Conservation (phyloP, 1,140 invertebrate species). For the Drosophila triauraria region DNA sequence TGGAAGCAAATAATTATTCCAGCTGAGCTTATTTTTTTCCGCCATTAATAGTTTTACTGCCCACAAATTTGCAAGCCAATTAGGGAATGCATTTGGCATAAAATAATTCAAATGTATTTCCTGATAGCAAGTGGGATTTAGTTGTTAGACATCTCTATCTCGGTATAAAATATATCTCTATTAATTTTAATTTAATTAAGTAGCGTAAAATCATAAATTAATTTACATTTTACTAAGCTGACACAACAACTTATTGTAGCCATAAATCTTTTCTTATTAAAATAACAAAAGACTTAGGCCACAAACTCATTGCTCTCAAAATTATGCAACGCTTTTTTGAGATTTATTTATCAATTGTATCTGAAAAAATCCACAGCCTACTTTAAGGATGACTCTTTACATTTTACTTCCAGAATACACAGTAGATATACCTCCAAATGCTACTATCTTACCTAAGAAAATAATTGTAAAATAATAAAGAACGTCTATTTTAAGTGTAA, state of each 20-base stretch:
- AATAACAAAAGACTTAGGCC: conserved; percentile 69
- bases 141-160: background rate
- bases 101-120: conserved; percentile 6
- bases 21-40: background rate
- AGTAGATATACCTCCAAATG: background rate
- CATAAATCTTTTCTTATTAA: background rate
- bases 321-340: conserved; percentile 28
- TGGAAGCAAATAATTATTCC: conserved; percentile 15
- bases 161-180: background rate
- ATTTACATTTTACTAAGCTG: background rate
- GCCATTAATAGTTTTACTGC: conserved; percentile 1
- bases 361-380: conserved; percentile 18
- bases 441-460: too few species aligned
- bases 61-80: conserved; percentile 15
- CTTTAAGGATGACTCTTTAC: conserved; percentile 10
- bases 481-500: background rate
- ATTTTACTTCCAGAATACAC: conserved; percentile 1
- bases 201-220: background rate
- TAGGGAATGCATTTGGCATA: conserved; percentile 17
- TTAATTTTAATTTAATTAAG: background rate
- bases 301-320: conserved; percentile 30
- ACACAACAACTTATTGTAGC: background rate
- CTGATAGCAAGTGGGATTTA: background rate
- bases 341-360: background rate
- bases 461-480: background rate